A percentile compares a stretch with the other conserved stretches of the same genome.
Conservation (phyloP, 2,113 vertebrate species). For the Nothobranchius kuhntae region DNA sequence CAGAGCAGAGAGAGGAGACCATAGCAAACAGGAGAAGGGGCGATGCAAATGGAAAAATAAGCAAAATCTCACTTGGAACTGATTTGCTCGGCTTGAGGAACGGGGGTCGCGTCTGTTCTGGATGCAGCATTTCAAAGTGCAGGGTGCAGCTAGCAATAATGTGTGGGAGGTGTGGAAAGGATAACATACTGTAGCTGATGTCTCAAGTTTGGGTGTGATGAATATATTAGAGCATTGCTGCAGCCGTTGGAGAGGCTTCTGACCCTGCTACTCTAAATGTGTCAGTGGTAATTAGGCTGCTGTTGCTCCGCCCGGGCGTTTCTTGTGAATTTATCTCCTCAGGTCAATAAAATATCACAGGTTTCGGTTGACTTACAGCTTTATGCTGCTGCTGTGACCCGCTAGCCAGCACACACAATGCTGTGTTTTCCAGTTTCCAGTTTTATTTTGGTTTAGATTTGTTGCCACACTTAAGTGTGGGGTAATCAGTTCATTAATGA, state of each 20-base stretch:
- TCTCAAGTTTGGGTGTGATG: constrained; percentile 45
- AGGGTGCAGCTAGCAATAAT: constrained; percentile 30
- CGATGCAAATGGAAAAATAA: constrained; percentile 49
- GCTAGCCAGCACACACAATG: constrained; percentile 19
- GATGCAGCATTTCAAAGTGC: constrained; percentile 26
- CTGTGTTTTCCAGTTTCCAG: constrained; percentile 16
- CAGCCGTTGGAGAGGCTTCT: constrained; percentile 22
- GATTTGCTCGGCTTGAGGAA: constrained; percentile 19
- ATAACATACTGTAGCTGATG: constrained; percentile 33
- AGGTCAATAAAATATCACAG: constrained; percentile 31
- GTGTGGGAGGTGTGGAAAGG: constrained; percentile 28
- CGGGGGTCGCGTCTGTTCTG: constrained; percentile 8
- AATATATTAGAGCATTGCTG: constrained; percentile 39
- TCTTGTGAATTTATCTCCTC: constrained; percentile 34
- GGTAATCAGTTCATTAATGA: no score
- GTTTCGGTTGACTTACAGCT: constrained; percentile 11
- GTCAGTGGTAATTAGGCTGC: constrained; percentile 53
- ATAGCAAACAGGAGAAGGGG: constrained; percentile 32
- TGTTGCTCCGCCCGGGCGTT: constrained; percentile 14
- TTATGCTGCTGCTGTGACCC: constrained; percentile 11
- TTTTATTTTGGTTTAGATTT: background rate
- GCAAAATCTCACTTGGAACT: constrained; percentile 25
- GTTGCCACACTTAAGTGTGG: no score
- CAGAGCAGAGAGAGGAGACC: constrained; percentile 34
- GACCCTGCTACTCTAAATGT: constrained; percentile 50